Evolutionary conservation across 2,888 invertebrate species (phyloP).

Genomic region (Tinea semifulvella): DNA sequence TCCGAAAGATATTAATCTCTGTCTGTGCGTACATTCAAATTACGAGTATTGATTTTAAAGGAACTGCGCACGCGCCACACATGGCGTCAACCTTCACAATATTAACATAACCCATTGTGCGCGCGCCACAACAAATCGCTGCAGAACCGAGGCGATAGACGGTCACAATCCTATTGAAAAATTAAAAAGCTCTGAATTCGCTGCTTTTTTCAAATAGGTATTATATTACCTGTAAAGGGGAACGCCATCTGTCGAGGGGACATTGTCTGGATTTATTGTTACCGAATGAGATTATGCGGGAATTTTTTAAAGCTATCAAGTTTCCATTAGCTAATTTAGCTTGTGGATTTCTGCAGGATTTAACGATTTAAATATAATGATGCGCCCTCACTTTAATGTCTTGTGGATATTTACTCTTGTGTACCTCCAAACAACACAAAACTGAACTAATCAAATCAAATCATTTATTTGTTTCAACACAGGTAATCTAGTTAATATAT

Average conservation of each 20-base stretch:
- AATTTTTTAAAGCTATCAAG: conserved; percentile 58
- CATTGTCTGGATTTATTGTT: conserved; percentile 57
- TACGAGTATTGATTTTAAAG: too few species aligned
- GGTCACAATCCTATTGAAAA: too few species aligned
- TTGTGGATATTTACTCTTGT: too few species aligned
- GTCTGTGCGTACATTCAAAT: too few species aligned
- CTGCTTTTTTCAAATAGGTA: conserved; percentile 25
- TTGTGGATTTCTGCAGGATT: conserved; percentile 56
- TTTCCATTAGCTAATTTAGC: conserved; percentile 65
- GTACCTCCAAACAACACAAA: too few species aligned
- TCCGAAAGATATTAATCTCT: background rate
- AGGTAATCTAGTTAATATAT: too few species aligned
- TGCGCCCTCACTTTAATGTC: too few species aligned
- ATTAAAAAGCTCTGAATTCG: conserved; percentile 27
- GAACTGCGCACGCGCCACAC: background rate
- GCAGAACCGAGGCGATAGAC: conserved; percentile 8
- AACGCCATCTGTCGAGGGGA: conserved; percentile 51
- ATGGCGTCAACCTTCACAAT: background rate
- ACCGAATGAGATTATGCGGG: conserved; percentile 49
- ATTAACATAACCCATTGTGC: conserved; percentile 8
- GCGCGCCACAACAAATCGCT: conserved; percentile 14
- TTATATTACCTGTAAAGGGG: conserved; percentile 51
- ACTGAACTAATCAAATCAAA: too few species aligned
- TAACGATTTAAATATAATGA: too few species aligned
- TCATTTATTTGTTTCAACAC: too few species aligned